Conservation (phyloP, 1,140 invertebrate genomes). For the Aphelinus certus region DNA sequence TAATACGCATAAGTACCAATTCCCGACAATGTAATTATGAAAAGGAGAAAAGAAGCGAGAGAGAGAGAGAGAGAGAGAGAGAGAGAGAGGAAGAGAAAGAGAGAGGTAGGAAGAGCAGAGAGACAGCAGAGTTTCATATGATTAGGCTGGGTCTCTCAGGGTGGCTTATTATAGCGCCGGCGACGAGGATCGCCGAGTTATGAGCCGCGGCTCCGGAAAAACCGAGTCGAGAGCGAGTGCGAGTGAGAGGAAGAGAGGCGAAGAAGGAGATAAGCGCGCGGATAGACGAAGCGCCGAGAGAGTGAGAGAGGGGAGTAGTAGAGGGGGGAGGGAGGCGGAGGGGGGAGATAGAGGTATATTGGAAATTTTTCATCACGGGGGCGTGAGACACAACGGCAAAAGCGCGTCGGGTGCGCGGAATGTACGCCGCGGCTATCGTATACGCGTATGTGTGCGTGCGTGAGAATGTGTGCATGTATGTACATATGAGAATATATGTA, state of each 20-base stretch:
- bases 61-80: background rate
- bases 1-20: background rate
- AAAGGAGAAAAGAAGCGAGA: background rate
- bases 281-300: background rate
- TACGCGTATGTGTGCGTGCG: background rate
- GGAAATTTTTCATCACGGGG: constrained; percentile 32
- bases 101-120: too few relatives aligned
- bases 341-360: background rate
- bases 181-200: constrained; percentile 4
- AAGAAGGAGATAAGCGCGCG: background rate
- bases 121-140: constrained; percentile 1
- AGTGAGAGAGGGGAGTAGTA: background rate
- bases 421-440: constrained; percentile 5
- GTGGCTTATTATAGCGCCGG: constrained; percentile 17
- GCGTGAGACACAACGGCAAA: constrained; percentile 30
- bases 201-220: constrained; percentile 1
- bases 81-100: background rate
- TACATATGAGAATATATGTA: too few relatives aligned
- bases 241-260: background rate
- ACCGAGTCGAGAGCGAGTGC: background rate
- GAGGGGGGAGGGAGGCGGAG: background rate
- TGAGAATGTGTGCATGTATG: background rate
- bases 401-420: constrained; percentile 31
- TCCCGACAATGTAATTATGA: constrained; percentile 10
- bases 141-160: constrained; percentile 20